These are phyloP conservation scores for Diplodus sargus DNA, from an alignment of 2,797 vertebrate species.

Conservation along the genomic window DNA sequence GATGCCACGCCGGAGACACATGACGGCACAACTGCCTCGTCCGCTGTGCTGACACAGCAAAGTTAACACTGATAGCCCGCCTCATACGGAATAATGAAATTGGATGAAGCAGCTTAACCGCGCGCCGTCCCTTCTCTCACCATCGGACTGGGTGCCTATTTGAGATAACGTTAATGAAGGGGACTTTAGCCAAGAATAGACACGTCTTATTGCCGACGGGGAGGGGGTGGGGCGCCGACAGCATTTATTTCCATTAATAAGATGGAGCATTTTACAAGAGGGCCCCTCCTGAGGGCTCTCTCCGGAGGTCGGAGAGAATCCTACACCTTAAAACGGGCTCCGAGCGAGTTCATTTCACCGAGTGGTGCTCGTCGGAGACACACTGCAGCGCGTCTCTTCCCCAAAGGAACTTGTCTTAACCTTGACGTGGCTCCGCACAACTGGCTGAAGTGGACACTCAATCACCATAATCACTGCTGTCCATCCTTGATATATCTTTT, in stretches of 20 bases:
- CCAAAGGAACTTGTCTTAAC: slow-evolving; percentile 58
- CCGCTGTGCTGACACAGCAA: slow-evolving; percentile 75
- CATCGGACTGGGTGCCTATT: slow-evolving; percentile 80
- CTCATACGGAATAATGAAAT: slow-evolving; percentile 81
- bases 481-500: slow-evolving; percentile 49
- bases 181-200: slow-evolving; percentile 79
- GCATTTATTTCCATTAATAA: slow-evolving; percentile 83
- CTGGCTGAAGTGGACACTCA: slow-evolving; percentile 52
- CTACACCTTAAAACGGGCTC: slow-evolving; percentile 60
- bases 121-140: slow-evolving; percentile 64
- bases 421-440: slow-evolving; percentile 52
- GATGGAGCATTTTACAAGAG: slow-evolving; percentile 68
- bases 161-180: slow-evolving; percentile 87
- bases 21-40: slow-evolving; percentile 26
- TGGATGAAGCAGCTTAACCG: slow-evolving; percentile 83
- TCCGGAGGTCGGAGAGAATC: slow-evolving; percentile 62
- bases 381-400: not conserved
- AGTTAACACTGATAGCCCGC: slow-evolving; percentile 72
- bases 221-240: slow-evolving; percentile 45
- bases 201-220: slow-evolving; percentile 63
- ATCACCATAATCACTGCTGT: slow-evolving; percentile 71
- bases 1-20: slow-evolving; percentile 57
- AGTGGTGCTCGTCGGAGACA: not conserved
- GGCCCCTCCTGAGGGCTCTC: slow-evolving; percentile 68
- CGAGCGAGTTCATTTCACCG: slow-evolving; percentile 33